These are phyloP conservation scores for Prosopocoilus inquinatus DNA, from an alignment of 2,888 invertebrate species.

Conservation along the genomic window DNA sequence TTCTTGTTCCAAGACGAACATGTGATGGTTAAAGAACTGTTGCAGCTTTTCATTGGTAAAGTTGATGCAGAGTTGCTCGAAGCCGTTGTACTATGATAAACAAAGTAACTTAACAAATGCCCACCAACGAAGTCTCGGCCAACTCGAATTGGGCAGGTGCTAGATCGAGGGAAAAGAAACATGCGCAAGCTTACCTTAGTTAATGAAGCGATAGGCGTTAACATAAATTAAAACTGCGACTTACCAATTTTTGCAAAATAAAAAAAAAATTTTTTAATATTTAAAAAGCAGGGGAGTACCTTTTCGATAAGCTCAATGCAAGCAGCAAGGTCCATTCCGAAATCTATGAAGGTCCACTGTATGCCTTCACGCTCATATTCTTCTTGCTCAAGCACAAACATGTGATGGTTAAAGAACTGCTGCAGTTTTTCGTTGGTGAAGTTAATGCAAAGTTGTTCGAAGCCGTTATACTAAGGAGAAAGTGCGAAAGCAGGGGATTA, in stretches of 20 bases:
- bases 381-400: slow-evolving; percentile 99
- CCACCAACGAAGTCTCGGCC: neutral
- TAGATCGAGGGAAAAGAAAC: slow-evolving; percentile 3
- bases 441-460: slow-evolving; percentile 99
- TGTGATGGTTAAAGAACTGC: slow-evolving; percentile 99
- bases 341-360: slow-evolving; percentile 98
- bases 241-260: no score
- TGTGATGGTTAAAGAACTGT: slow-evolving; percentile 98
- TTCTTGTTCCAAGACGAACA: slow-evolving; percentile 97
- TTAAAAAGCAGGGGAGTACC: slow-evolving; percentile 54
- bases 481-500: neutral
- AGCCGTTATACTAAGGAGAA: slow-evolving; percentile 83
- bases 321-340: slow-evolving; percentile 97
- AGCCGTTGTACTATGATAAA: slow-evolving; percentile 78
- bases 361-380: slow-evolving; percentile 98
- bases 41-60: slow-evolving; percentile 97
- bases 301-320: slow-evolving; percentile 99
- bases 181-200: neutral
- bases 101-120: neutral
- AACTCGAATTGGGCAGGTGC: neutral
- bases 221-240: no score
- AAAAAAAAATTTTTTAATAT: neutral
- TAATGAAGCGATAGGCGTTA: neutral
- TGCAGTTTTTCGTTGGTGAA: slow-evolving; percentile 99
- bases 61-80: slow-evolving; percentile 98